Base-by-base conservation (phyloP, 1,140 invertebrate genomes). In the Diorhabda sublineata region DNA sequence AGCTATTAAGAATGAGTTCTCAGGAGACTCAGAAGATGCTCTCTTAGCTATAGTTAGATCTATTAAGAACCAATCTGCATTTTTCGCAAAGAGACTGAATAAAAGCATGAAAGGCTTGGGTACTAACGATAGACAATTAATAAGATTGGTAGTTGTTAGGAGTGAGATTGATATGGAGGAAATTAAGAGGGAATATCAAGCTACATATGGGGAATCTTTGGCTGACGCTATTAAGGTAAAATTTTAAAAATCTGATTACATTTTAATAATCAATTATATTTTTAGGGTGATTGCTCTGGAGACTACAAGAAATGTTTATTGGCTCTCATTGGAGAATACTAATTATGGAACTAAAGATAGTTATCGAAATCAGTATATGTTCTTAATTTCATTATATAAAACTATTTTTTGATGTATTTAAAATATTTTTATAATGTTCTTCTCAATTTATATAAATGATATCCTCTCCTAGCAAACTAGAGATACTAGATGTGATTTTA, bases 151-250 rank as follows among this genome's bases (percentile, higher is more conserved):
- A 68, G 90, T 96, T 2, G 90, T 93, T 2, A 87, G 95, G 68
- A 92, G 88, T 74, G 95, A 97, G 86, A 88, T 96, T 61, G 95
- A 97, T 83, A 84, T 97, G 81, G 90, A 86, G 0, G 90, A 94
- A 73, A 94, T 98, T 71, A 95, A 95, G 76, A 87, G 90, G 26
- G 87, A 91, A 67, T 96, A 92, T 82, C 85, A 92, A 78, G 83
- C 83, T 56, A 86, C 90, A 75, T 96, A 94, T 78, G 91, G 90
- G 42, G 92, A 93, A 78, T 86, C 91, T 2, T 83, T 98, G 63
- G 90, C 89, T 74, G 90, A 87, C 76, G 90, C 89, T 80, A 93
- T 98, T 65, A 88, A 90, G 82, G 92, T 94, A 83, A 84, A 83
- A 82, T 63, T 44, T 45, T 11, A 11, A 52, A 52, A n/a, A 52